Evolutionary conservation across 1,140 invertebrate genomes (phyloP), one percentile per base, ranked within the genome.

Genomic region (Caerostris extrusa): DNA sequence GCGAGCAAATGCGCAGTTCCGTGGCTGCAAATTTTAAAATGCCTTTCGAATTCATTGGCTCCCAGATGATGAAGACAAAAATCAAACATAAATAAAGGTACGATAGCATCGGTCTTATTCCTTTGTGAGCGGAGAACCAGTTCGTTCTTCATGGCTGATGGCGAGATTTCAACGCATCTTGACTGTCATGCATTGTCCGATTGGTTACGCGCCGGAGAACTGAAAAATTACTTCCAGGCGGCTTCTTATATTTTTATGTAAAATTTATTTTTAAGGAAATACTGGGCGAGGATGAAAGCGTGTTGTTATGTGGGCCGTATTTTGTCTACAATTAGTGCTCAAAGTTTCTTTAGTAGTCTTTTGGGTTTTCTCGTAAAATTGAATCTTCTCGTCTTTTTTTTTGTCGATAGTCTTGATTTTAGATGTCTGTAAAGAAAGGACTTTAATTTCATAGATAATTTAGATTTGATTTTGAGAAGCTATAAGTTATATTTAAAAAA

Each of bases 131-230:
- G 12, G 64, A 60, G 10, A 85, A 58, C 83, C 55, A 58, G 56
- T 60, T 82, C 71, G 58, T 91, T 91, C 90, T 82, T 50, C 71
- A 82, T 69, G 90, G 77, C 60, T 69, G 71, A 19, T 82, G 71
- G 60, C 55, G 90, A 67, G 86, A 82, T 82, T 71, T 91, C 90
- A 61, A 82, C 77, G 71, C 90, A 55, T 81, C 69, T 60, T 91
- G 71, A 91, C 82, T 67, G 88, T 82, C 90, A 91, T 91, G 90
- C 90, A 91, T 77, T 91, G 90, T 91, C 90, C 90, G 58, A 60
- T 82, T 91, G 90, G 90, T 91, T 91, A 60, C 90, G 90, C 71
- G 19, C 71, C 71, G 57, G 7, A 56, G 61, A 50, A 82, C 77
- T 57, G 61, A 91, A 61, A 91, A 91, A 91, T 91, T 61, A 91